Conservation (phyloP, 2,113 vertebrate species). For the Heptranchias perlo region DNA sequence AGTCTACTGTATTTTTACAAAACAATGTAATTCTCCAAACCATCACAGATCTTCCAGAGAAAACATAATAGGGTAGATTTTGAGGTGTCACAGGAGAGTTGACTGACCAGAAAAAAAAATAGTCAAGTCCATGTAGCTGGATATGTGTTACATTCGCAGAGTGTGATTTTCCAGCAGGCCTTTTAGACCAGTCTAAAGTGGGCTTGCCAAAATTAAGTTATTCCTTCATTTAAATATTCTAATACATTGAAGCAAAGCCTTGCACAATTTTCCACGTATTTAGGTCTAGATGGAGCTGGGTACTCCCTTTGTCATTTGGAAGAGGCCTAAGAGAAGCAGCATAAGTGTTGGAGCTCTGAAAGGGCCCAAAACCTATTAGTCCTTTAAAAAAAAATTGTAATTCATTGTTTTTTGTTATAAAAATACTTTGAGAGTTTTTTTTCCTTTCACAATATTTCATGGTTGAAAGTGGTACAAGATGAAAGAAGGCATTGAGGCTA, state of each 20-base stretch:
- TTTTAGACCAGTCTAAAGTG: neutral
- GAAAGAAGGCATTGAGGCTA: neutral
- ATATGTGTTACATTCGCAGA: neutral
- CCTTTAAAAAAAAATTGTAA: neutral
- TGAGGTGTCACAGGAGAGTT: neutral
- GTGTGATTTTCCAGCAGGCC: neutral
- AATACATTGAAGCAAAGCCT: neutral
- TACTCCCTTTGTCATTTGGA: neutral
- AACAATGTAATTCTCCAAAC: neutral
- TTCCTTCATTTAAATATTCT: neutral
- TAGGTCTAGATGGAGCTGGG: neutral
- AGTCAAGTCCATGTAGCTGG: neutral
- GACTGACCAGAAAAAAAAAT: neutral
- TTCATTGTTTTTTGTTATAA: too few relatives aligned
- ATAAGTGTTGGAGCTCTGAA: neutral
- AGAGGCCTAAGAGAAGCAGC: neutral
- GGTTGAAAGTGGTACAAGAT: neutral
- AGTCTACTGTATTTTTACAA: neutral
- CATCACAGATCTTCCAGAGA: neutral
- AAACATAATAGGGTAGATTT: neutral
- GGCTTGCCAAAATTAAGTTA: neutral
- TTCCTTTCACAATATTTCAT: neutral
- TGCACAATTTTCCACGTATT: neutral
- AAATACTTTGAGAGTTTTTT: too few relatives aligned
- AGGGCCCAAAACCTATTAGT: neutral